Conservation (phyloP, 2,888 invertebrate species). For the Diachrysia chrysitis region DNA sequence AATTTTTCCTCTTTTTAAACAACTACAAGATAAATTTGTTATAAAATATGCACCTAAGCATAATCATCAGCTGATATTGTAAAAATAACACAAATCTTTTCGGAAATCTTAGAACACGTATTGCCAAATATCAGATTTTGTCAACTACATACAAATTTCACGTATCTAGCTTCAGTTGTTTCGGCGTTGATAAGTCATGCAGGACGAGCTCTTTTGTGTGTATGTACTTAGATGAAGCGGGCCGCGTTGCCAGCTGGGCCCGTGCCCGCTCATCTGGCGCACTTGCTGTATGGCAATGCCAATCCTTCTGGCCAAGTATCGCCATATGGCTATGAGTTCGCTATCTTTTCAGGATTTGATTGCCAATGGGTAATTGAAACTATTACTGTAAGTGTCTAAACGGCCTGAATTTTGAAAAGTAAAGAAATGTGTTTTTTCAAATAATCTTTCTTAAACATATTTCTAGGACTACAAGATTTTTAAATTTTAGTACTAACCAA, state of each 20-base stretch:
- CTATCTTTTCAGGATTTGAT: slow-evolving; percentile 1
- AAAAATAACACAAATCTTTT: not conserved
- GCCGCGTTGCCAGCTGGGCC: slow-evolving; percentile 48
- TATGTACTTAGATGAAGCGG: slow-evolving; percentile 14
- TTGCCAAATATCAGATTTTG: not conserved
- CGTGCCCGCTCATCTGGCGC: slow-evolving; percentile 50
- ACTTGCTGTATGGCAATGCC: slow-evolving; percentile 31
- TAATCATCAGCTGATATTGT: too few relatives aligned
- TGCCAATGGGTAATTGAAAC: slow-evolving; percentile 2
- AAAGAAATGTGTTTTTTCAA: too few relatives aligned
- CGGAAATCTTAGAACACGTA: not conserved
- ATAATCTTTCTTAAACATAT: too few relatives aligned
- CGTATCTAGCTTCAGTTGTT: not conserved
- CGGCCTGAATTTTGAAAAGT: too few relatives aligned
- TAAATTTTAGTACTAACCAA: too few relatives aligned
- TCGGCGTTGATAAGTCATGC: not conserved
- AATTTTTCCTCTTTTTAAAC: too few relatives aligned
- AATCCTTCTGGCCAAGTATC: slow-evolving; percentile 38
- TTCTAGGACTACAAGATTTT: too few relatives aligned
- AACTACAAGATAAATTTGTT: too few relatives aligned
- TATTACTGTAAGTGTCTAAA: not conserved
- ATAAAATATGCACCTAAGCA: too few relatives aligned
- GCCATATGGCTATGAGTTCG: slow-evolving; percentile 35
- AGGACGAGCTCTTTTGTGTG: slow-evolving; percentile 25
- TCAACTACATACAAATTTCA: not conserved